Percentiles rank a stretch among this genome's conserved stretches.
Evolutionary conservation across 1,140 invertebrate species (phyloP).

Genomic region (Philaenus spumarius): DNA sequence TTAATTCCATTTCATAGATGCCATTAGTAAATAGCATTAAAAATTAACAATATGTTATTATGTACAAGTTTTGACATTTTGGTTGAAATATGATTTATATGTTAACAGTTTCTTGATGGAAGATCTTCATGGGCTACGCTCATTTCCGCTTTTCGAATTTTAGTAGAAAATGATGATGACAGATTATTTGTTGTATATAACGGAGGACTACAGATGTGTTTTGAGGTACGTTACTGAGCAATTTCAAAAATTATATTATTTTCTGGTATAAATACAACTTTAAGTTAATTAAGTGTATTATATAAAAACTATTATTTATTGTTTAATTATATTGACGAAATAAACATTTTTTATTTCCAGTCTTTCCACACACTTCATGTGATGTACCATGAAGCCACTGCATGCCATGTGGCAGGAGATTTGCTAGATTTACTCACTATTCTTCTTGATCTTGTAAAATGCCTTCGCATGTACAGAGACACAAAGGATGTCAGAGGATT

Average conservation of each 20-base stretch:
- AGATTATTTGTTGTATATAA: constrained; percentile 81
- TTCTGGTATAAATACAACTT: too few species aligned
- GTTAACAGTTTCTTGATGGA: constrained; percentile 66
- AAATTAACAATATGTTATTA: too few species aligned
- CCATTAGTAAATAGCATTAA: too few species aligned
- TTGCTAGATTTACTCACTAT: constrained; percentile 75
- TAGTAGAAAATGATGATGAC: constrained; percentile 85
- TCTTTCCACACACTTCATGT: constrained; percentile 85
- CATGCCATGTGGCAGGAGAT: constrained; percentile 77
- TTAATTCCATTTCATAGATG: too few species aligned
- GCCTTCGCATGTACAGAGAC: constrained; percentile 56
- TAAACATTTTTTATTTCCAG: constrained; percentile 41
- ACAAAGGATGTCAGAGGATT: constrained; percentile 56
- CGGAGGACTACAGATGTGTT: constrained; percentile 77
- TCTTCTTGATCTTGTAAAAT: constrained; percentile 62
- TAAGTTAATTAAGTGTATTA: too few species aligned
- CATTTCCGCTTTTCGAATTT: constrained; percentile 76
- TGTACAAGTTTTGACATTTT: too few species aligned
- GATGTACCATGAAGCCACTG: constrained; percentile 90
- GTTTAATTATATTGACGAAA: too few species aligned
- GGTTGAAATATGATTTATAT: too few species aligned
- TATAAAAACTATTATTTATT: constrained; percentile 9
- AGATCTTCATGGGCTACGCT: constrained; percentile 82
- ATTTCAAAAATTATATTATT: too few species aligned
- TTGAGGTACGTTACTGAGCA: constrained; percentile 55